Base-by-base conservation (phyloP, 2,888 invertebrate genomes). In the Xanthia togata region DNA sequence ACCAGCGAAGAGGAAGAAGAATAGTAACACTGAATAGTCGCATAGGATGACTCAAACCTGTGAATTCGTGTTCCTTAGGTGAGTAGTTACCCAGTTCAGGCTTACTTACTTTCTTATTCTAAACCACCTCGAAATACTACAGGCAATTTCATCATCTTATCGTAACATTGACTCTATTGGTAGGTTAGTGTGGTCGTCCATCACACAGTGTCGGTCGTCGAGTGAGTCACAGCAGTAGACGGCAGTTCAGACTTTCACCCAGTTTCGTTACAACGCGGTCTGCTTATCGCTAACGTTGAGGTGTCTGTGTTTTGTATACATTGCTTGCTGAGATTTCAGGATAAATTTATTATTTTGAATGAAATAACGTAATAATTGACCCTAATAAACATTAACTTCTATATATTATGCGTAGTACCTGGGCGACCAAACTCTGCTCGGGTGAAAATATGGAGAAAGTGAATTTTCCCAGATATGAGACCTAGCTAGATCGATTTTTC, bases 191-290 rank as follows among this genome's bases (percentile, higher is more conserved):
- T 35, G 81, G 44, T 65, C 71, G 71, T 78, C 65, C 78, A 76
- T 87, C 81, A 76, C 79, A 65, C 41, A 76, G 69, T 82, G 76
- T 77, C 71, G 78, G 63, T 67, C 50, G 38, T 63, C 74, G 78
- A 74, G 69, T 87, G 86, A 87, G 35, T 86, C 84, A 84, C 70
- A 31, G 69, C 23, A 69, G 73, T 69, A 71, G 83, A 74, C 79
- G 75, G 73, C 74, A 73, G 76, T 79, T 73, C 63, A 73, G 85
- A 87, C 85, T 87, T 87, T 87, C 87, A 87, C 88, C 78, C 75
- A 81, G 88, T 59, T 62, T 63, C 70, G 53, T 84, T 81, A 63
- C 74, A 76, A 77, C 73, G 69, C 64, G 78, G 73, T 86, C 78
- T 63, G 65, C 44, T 86, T 85, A 79, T 84, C 86, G 76, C 62